Evolutionary conservation across 2,888 invertebrate genomes (phyloP).

Genomic region (Athalia circularis): DNA sequence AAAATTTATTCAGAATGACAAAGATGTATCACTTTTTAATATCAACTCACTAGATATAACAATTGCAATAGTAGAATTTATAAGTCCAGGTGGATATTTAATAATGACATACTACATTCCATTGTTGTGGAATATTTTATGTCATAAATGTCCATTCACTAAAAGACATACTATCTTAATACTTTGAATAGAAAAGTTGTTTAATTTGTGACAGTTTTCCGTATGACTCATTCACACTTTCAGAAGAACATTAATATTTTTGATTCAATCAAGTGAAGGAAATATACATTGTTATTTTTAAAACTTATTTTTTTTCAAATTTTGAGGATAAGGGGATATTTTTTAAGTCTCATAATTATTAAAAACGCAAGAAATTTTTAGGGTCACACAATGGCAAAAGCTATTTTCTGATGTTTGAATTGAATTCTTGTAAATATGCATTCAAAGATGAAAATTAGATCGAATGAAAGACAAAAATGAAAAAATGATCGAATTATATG

Average conservation of each 20-base stretch:
- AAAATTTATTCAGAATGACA: constrained; percentile 2
- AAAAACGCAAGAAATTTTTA: constrained; percentile 3
- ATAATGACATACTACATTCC: constrained; percentile 9
- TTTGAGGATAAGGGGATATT: not conserved
- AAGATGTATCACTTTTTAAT: not conserved
- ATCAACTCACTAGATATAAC: not conserved
- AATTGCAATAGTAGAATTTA: constrained; percentile 35
- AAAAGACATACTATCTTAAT: constrained; percentile 1
- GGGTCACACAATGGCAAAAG: not conserved
- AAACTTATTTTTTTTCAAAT: not conserved
- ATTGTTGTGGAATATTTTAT: constrained; percentile 6
- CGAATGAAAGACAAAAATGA: not conserved
- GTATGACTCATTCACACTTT: not conserved
- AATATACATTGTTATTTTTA: not conserved
- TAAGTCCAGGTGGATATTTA: constrained; percentile 15
- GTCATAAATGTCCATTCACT: not conserved
- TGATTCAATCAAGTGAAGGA: too few relatives aligned
- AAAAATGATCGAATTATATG: constrained; percentile 1
- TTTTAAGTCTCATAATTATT: constrained; percentile 1
- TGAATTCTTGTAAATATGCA: constrained; percentile 38
- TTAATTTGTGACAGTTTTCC: not conserved
- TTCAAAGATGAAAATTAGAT: constrained; percentile 2
- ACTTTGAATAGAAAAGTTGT: not conserved
- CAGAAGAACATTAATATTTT: not conserved
- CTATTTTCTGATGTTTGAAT: constrained; percentile 14